Conservation (phyloP, 2,113 vertebrate genomes). For the Prolemur simus region DNA sequence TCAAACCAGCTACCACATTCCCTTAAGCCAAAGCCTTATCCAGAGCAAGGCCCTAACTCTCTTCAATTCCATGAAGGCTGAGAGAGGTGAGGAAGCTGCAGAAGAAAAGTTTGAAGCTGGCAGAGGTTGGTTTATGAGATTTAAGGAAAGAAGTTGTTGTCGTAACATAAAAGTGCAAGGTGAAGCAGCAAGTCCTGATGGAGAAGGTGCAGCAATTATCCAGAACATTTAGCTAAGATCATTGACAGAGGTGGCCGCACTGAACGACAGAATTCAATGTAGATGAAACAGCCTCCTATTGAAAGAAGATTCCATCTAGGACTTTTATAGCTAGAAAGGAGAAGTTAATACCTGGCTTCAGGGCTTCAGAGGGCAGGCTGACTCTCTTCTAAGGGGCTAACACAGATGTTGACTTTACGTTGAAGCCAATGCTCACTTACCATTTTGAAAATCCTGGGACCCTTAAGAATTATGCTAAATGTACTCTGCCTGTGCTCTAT, state of each 20-base stretch:
- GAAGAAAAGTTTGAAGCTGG: background rate
- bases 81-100: background rate
- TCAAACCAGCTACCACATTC: background rate
- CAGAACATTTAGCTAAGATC: background rate
- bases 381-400: background rate
- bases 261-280: background rate
- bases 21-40: background rate
- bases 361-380: background rate
- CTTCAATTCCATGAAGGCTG: background rate
- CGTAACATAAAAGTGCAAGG: background rate
- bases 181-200: background rate
- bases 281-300: background rate
- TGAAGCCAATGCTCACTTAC: background rate
- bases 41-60: background rate
- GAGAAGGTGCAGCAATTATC: background rate
- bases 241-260: too few species aligned
- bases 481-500: background rate
- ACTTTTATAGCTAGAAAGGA: background rate
- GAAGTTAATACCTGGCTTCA: background rate
- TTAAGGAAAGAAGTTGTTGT: background rate
- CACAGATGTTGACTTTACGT: background rate
- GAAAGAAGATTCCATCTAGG: background rate
- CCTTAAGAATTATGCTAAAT: background rate
- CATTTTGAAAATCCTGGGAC: background rate
- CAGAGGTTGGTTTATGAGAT: background rate